A percentile compares a stretch with the other conserved stretches of the same genome.
Evolutionary conservation across 2,888 invertebrate species (phyloP).

Genomic region (Limnephilus auricula): DNA sequence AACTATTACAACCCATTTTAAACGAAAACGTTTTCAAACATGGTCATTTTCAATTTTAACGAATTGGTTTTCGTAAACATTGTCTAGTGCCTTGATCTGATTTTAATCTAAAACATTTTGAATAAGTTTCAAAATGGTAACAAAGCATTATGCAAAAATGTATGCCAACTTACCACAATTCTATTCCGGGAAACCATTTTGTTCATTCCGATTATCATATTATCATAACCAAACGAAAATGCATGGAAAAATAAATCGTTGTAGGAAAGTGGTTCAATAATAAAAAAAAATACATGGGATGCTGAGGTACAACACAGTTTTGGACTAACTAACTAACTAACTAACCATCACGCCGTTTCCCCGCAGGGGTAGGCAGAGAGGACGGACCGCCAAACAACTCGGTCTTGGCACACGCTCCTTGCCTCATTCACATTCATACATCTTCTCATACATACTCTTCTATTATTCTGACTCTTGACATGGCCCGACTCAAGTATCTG

Average conservation of each 20-base stretch:
- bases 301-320: too few relatives aligned
- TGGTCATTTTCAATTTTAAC: not conserved
- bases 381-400: too few relatives aligned
- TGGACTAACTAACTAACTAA: too few relatives aligned
- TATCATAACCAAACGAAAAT: not conserved
- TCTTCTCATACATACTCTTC: too few relatives aligned
- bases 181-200: not conserved
- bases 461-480: too few relatives aligned
- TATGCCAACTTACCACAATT: not conserved
- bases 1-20: not conserved
- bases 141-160: not conserved
- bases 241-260: not conserved
- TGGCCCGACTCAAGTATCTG: too few relatives aligned
- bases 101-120: not conserved
- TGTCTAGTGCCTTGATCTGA: not conserved
- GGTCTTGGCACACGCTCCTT: too few relatives aligned
- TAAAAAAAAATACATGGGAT: too few relatives aligned
- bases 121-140: not conserved
- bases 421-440: too few relatives aligned
- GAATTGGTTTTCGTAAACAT: not conserved
- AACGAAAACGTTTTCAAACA: not conserved
- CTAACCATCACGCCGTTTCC: too few relatives aligned
- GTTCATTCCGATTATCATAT: not conserved
- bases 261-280: not conserved
- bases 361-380: too few relatives aligned